Conservation (phyloP, 2,113 vertebrate species). For the Acinonyx jubatus region DNA sequence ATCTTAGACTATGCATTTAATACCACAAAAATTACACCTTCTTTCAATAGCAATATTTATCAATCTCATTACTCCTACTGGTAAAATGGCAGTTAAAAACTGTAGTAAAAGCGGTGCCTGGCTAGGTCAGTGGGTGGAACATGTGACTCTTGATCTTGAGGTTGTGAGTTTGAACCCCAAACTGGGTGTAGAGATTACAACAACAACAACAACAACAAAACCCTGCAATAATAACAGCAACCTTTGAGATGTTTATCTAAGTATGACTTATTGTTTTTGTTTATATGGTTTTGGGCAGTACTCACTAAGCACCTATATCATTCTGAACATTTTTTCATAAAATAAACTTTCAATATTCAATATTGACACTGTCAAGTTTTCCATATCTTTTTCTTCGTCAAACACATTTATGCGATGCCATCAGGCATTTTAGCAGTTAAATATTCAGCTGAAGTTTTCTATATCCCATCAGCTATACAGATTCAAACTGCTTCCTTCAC, state of each 20-base stretch:
- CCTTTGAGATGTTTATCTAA: neutral
- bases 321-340: conserved; percentile 9
- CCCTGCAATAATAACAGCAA: neutral
- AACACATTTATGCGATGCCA: neutral
- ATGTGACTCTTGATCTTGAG: neutral
- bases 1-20: neutral
- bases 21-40: neutral
- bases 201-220: neutral
- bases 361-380: neutral
- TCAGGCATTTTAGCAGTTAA: neutral
- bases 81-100: neutral
- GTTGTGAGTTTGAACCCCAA: neutral
- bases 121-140: neutral
- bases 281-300: neutral
- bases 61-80: neutral
- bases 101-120: neutral
- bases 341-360: neutral
- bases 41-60: neutral
- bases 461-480: rapidly evolving
- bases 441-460: neutral
- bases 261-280: neutral
- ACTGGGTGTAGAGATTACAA: neutral
- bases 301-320: neutral
- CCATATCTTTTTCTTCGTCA: neutral
- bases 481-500: neutral